These are phyloP conservation scores for Craterocephalus amniculus DNA, from an alignment of 2,797 vertebrate species.

Conservation along the genomic window DNA sequence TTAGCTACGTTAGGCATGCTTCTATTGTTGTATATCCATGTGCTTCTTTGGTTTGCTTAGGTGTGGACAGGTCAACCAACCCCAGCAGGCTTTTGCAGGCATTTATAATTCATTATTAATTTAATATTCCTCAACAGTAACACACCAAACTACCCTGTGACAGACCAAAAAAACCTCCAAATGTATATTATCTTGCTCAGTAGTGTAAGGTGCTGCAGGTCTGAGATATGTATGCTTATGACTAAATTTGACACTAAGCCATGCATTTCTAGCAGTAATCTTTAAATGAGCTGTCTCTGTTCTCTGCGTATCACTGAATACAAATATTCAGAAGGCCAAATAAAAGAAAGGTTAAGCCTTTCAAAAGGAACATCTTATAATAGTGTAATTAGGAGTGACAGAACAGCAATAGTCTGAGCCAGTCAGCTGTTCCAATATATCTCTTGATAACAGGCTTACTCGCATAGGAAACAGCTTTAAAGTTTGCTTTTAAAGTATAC, in stretches of 20 bases:
- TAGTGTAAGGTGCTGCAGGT: background rate
- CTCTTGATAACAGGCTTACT: slow-evolving; percentile 38
- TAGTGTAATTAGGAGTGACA: slow-evolving; percentile 51
- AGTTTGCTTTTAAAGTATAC: slow-evolving; percentile 51
- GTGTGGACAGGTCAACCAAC: slow-evolving; percentile 8
- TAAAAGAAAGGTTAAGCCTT: slow-evolving; percentile 32
- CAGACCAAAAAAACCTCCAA: background rate
- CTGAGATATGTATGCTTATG: slow-evolving; percentile 3
- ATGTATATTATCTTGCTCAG: slow-evolving; percentile 17
- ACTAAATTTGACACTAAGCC: slow-evolving; percentile 10
- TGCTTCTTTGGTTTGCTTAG: background rate
- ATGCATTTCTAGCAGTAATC: background rate
- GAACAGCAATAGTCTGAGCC: slow-evolving; percentile 34
- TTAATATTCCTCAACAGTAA: slow-evolving; percentile 12
- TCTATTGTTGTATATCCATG: background rate
- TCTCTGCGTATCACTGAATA: slow-evolving; percentile 14
- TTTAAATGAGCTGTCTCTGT: background rate
- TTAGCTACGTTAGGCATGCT: background rate
- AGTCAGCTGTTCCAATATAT: slow-evolving; percentile 36
- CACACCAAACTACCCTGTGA: slow-evolving; percentile 2
- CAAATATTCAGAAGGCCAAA: slow-evolving; percentile 25
- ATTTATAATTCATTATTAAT: slow-evolving; percentile 28
- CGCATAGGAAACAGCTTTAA: slow-evolving; percentile 32
- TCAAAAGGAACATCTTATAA: slow-evolving; percentile 41
- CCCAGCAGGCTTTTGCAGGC: background rate